Conservation (phyloP, 2,113 vertebrate genomes). For the Colinus virginianus region DNA sequence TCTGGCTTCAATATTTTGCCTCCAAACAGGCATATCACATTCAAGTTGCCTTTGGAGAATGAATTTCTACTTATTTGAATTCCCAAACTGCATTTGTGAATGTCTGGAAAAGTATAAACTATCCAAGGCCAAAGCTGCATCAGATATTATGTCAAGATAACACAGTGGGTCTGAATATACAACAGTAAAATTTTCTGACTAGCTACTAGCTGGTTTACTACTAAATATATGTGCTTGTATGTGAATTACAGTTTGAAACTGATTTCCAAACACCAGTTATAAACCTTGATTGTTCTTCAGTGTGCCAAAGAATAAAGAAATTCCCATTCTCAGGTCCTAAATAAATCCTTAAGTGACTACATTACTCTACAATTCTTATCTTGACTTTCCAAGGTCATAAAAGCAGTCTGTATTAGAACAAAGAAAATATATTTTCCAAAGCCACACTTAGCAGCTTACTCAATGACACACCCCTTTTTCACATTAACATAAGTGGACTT, state of each 20-base stretch:
- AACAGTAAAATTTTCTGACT: background rate
- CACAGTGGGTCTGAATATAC: background rate
- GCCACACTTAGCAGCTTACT: background rate
- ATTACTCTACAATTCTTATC: background rate
- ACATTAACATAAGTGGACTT: conserved; percentile 24
- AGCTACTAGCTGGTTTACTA: background rate
- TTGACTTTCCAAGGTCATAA: conserved; percentile 35
- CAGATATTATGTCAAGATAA: background rate
- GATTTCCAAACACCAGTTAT: background rate
- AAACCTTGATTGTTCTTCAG: background rate
- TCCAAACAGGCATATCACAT: background rate
- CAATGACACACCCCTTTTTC: conserved; percentile 34
- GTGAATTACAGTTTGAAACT: background rate
- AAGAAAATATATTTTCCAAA: conserved; percentile 36
- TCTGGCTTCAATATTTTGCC: background rate
- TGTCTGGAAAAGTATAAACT: background rate
- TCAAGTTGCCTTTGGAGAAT: background rate
- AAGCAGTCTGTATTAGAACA: conserved; percentile 15
- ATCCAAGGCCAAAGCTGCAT: background rate
- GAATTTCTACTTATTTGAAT: background rate
- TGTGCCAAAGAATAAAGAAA: conserved; percentile 5
- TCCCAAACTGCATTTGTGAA: background rate
- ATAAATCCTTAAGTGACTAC: background rate
- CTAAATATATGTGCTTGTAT: background rate
- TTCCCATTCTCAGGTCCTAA: background rate